A percentile compares a stretch with the other conserved stretches of the same genome.
These are phyloP conservation scores for Pseudachorutes palmiensis DNA, from an alignment of 1,140 invertebrate genomes.

Conservation along the genomic window DNA sequence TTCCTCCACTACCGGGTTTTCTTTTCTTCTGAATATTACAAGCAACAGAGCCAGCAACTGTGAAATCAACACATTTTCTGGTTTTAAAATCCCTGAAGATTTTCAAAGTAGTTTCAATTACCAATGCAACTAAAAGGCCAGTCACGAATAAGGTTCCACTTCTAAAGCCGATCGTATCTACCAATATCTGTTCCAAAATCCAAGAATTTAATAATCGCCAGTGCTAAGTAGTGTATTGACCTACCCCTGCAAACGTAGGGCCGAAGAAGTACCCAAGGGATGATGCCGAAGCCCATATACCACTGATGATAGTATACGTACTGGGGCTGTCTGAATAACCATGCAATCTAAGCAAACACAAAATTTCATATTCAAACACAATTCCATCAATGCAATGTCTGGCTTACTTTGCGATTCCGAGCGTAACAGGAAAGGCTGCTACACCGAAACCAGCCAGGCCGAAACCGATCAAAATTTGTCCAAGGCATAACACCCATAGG, in stretches of 20 bases:
- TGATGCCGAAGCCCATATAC: slow-evolving; percentile 43
- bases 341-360: slow-evolving; percentile 19
- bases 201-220: too few relatives aligned
- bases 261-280: slow-evolving; percentile 44
- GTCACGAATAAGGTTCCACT: slow-evolving; percentile 63
- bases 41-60: too few relatives aligned
- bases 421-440: neutral
- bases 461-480: slow-evolving; percentile 64
- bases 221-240: too few relatives aligned
- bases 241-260: slow-evolving; percentile 51
- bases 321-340: slow-evolving; percentile 44
- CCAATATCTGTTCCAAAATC: slow-evolving; percentile 47
- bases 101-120: neutral
- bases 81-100: too few relatives aligned
- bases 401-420: neutral
- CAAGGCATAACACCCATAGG: slow-evolving; percentile 58
- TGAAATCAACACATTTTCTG: too few relatives aligned
- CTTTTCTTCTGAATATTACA: too few relatives aligned
- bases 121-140: slow-evolving; percentile 45
- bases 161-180: slow-evolving; percentile 63
- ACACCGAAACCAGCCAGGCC: slow-evolving; percentile 57
- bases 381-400: too few relatives aligned
- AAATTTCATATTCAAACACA: neutral
- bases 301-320: slow-evolving; percentile 46
- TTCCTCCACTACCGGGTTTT: too few relatives aligned